Evolutionary conservation across 2,888 invertebrate species (phyloP).

Genomic region (Ormyrus labotus): DNA sequence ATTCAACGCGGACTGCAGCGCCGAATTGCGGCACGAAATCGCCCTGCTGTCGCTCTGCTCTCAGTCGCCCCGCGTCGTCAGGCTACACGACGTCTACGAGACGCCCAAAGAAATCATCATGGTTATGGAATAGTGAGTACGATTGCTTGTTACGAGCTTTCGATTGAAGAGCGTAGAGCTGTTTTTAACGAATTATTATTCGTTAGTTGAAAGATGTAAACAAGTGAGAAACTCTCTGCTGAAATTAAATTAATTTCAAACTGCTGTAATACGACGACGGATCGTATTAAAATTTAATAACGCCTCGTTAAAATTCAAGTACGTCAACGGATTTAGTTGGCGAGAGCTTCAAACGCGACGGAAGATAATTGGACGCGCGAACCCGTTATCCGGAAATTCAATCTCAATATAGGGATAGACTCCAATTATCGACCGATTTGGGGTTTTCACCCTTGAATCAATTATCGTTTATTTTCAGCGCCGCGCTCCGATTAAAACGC

Average conservation of each 20-base stretch:
- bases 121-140: constrained; percentile 90
- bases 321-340: too few species aligned
- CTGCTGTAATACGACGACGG: too few species aligned
- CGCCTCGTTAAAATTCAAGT: too few species aligned
- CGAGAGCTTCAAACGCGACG: background rate
- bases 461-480: constrained; percentile 10
- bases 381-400: background rate
- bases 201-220: too few species aligned
- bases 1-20: constrained; percentile 89
- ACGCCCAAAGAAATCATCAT: constrained; percentile 84
- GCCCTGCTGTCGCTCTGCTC: constrained; percentile 92
- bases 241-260: too few species aligned
- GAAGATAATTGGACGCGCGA: background rate
- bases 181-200: too few species aligned
- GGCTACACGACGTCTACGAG: constrained; percentile 88
- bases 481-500: background rate
- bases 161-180: too few species aligned
- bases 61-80: constrained; percentile 89
- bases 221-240: too few species aligned
- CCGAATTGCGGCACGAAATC: constrained; percentile 95
- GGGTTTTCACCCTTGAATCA: constrained; percentile 24
- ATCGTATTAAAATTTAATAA: too few species aligned
- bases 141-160: background rate
- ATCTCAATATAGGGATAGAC: constrained; percentile 3
- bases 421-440: constrained; percentile 14